Conservation (phyloP, 1,140 invertebrate genomes). For the Anastrepha ludens region DNA sequence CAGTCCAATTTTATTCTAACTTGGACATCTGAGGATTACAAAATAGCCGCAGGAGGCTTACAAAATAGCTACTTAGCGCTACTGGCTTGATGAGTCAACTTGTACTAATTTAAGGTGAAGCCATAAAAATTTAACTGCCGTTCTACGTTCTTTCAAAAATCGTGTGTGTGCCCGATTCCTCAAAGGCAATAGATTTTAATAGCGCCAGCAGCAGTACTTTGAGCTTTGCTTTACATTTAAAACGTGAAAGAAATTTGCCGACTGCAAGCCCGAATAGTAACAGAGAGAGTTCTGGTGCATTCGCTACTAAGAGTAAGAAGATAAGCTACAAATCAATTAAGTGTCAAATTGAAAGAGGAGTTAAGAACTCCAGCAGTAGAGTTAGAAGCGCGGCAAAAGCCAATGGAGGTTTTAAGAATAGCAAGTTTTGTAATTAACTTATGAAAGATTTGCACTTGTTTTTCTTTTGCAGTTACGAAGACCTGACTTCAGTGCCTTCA, state of each 20-base stretch:
- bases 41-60: no score
- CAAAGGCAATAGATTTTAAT: slow-evolving; percentile 56
- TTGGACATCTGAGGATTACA: no score
- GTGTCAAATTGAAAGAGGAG: no score
- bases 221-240: slow-evolving; percentile 68
- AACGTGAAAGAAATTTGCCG: slow-evolving; percentile 65
- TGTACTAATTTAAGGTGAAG: no score
- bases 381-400: no score
- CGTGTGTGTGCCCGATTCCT: neutral
- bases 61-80: no score
- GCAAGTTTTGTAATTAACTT: slow-evolving; percentile 44
- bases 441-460: slow-evolving; percentile 72
- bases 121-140: no score
- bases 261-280: slow-evolving; percentile 49
- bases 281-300: slow-evolving; percentile 14
- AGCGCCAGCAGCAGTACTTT: slow-evolving; percentile 18
- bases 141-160: no score
- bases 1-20: no score
- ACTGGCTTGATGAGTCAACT: no score
- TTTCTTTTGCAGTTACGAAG: slow-evolving; percentile 73
- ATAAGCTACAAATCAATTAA: slow-evolving; percentile 63
- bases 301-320: slow-evolving; percentile 49
- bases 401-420: no score
- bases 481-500: slow-evolving; percentile 78
- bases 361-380: no score